phyloP scores from a whole-genome alignment of 2,888 invertebrate genomes.

The Nomada flava region DNA sequence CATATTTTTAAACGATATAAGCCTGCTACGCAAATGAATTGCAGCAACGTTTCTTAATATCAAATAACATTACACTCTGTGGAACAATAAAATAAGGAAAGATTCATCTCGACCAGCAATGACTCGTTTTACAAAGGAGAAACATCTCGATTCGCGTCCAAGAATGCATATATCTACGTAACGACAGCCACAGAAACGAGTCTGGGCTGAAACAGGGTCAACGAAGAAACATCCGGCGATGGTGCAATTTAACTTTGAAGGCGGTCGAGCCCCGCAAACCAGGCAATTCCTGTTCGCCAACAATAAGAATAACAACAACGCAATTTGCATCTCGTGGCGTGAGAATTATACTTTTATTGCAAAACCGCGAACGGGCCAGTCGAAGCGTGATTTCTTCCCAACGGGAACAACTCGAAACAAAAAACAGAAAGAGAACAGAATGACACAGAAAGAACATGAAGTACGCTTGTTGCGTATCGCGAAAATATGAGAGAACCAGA shows the following conservation, averaged over 20 bases:
- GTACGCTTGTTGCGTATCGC: slow-evolving; percentile 37
- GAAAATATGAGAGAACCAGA: slow-evolving; percentile 16
- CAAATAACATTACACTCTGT: neutral
- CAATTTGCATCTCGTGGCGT: neutral
- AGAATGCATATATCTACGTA: slow-evolving; percentile 10
- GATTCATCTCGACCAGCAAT: neutral
- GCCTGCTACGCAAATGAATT: no score
- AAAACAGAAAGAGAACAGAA: neutral
- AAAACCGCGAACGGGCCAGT: slow-evolving; percentile 1
- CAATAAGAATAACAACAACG: slow-evolving; percentile 15
- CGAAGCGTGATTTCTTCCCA: slow-evolving; percentile 36
- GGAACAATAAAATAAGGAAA: neutral
- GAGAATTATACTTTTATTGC: slow-evolving; percentile 54
- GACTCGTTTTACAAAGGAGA: neutral
- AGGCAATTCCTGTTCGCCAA: neutral
- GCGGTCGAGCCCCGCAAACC: slow-evolving; percentile 12
- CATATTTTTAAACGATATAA: no score
- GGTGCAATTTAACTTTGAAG: slow-evolving; percentile 49
- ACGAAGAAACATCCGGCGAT: slow-evolving; percentile 29
- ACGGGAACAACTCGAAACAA: neutral
- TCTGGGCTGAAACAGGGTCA: slow-evolving; percentile 18
- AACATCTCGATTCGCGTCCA: slow-evolving; percentile 3
- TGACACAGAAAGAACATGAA: neutral
- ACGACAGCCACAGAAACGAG: slow-evolving; percentile 9
- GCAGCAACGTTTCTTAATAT: no score